These are phyloP conservation scores for Psittacula echo DNA, from an alignment of 2,797 vertebrate species.

Conservation along the genomic window DNA sequence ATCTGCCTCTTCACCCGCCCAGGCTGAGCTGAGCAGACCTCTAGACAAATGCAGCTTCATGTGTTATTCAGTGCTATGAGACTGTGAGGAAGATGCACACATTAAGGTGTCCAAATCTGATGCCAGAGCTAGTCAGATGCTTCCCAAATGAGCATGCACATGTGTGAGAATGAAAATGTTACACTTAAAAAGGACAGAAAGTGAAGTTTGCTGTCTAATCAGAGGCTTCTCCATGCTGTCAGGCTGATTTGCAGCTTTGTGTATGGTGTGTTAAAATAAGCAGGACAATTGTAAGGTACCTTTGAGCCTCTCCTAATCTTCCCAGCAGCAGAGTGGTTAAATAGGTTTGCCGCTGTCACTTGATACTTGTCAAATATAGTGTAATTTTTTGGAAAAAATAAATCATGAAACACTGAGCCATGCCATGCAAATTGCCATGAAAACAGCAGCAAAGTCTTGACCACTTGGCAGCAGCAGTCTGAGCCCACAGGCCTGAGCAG, in stretches of 20 bases:
- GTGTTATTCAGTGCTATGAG: conserved; percentile 58
- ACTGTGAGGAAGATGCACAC: conserved; percentile 41
- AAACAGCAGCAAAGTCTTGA: conserved; percentile 35
- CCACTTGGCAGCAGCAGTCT: conserved; percentile 1
- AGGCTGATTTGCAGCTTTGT: neutral
- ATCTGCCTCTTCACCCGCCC: neutral
- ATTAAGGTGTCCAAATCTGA: conserved; percentile 59
- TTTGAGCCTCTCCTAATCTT: neutral
- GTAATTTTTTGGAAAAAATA: conserved; percentile 51
- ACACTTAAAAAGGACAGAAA: conserved; percentile 60
- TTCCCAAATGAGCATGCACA: conserved; percentile 63
- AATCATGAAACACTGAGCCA: conserved; percentile 44
- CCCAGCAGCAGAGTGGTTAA: conserved; percentile 35
- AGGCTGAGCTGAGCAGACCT: conserved; percentile 28
- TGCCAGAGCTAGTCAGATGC: conserved; percentile 65
- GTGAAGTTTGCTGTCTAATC: conserved; percentile 56
- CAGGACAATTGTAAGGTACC: neutral
- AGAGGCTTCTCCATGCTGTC: neutral
- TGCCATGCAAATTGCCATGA: neutral
- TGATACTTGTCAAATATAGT: neutral
- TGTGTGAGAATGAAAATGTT: conserved; percentile 58
- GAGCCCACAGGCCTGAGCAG: conserved; percentile 49
- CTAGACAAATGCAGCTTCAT: conserved; percentile 44
- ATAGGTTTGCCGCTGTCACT: neutral
- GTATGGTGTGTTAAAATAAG: neutral